phyloP scores from a whole-genome alignment of 2,888 invertebrate species.

The Sarcophaga rosellei region DNA sequence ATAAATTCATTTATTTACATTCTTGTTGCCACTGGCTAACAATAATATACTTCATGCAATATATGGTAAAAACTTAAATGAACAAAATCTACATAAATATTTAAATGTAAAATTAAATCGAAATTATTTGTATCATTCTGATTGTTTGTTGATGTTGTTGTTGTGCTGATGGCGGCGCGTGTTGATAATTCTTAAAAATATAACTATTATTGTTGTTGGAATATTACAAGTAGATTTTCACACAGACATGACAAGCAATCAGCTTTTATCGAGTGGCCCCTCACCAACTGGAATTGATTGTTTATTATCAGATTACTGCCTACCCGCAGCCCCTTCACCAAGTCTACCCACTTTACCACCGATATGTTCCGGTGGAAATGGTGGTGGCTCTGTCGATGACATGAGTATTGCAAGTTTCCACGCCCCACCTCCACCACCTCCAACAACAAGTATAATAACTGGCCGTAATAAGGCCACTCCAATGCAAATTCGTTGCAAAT shows the following conservation, averaged over 20 bases:
- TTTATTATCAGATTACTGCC: slow-evolving; percentile 84
- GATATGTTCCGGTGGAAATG: slow-evolving; percentile 73
- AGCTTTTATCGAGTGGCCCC: slow-evolving; percentile 83
- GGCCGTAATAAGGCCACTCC: slow-evolving; percentile 89
- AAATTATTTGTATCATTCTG: slow-evolving; percentile 56
- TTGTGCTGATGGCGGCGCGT: slow-evolving; percentile 66
- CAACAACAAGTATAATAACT: slow-evolving; percentile 80
- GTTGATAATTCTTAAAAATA: slow-evolving; percentile 59
- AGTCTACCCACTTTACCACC: slow-evolving; percentile 81
- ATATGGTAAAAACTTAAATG: slow-evolving; percentile 46
- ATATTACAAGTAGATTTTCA: slow-evolving; percentile 78
- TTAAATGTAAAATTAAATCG: slow-evolving; percentile 29
- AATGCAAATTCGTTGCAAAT: slow-evolving; percentile 95
- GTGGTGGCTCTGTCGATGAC: slow-evolving; percentile 79
- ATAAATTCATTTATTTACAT: slow-evolving; percentile 19
- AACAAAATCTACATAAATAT: slow-evolving; percentile 12
- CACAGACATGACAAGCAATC: slow-evolving; percentile 81
- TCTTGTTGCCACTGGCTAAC: slow-evolving; percentile 66
- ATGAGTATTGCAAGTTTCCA: slow-evolving; percentile 81
- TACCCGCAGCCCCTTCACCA: slow-evolving; percentile 85
- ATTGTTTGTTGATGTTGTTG: slow-evolving; percentile 68
- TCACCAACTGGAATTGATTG: slow-evolving; percentile 84
- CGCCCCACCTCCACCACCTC: slow-evolving; percentile 82
- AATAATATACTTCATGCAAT: slow-evolving; percentile 66
- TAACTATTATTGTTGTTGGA: slow-evolving; percentile 73